phyloP scores from a whole-genome alignment of 2,888 invertebrate genomes.

The Dryobotodes eremita region DNA sequence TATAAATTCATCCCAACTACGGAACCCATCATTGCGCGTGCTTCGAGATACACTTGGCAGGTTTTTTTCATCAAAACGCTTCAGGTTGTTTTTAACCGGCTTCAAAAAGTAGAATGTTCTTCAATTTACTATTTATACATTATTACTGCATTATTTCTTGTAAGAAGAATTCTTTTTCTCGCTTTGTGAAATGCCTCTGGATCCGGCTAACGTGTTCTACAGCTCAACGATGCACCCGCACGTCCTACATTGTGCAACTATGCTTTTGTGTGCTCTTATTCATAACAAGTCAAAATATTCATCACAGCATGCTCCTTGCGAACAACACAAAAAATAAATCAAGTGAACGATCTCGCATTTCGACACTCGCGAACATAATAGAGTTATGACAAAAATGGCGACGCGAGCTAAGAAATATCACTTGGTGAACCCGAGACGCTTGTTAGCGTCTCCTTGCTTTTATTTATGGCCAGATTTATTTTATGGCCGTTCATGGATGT shows the following conservation, averaged over 20 bases:
- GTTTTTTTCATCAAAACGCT: not conserved
- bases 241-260: conserved; percentile 4
- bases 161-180: not conserved
- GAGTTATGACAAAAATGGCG: conserved; percentile 90
- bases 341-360: conserved; percentile 85
- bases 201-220: not conserved
- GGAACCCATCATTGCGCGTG: too few relatives aligned
- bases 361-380: conserved; percentile 87
- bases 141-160: conserved; percentile 1
- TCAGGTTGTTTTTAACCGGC: not conserved
- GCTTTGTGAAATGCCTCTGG: not conserved
- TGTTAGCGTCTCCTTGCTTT: conserved; percentile 89
- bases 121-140: not conserved
- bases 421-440: conserved; percentile 90
- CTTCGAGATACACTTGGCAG: too few relatives aligned
- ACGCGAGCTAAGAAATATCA: conserved; percentile 87
- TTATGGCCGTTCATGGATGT: conserved; percentile 86
- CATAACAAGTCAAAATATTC: conserved; percentile 29
- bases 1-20: not conserved
- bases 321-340: conserved; percentile 77
- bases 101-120: not conserved
- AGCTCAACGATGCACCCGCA: not conserved
- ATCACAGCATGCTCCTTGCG: conserved; percentile 31
- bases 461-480: conserved; percentile 91
- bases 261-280: conserved; percentile 15